phyloP scores from a whole-genome alignment of 2,113 vertebrate species.

The Craseonycteris thonglongyai region DNA sequence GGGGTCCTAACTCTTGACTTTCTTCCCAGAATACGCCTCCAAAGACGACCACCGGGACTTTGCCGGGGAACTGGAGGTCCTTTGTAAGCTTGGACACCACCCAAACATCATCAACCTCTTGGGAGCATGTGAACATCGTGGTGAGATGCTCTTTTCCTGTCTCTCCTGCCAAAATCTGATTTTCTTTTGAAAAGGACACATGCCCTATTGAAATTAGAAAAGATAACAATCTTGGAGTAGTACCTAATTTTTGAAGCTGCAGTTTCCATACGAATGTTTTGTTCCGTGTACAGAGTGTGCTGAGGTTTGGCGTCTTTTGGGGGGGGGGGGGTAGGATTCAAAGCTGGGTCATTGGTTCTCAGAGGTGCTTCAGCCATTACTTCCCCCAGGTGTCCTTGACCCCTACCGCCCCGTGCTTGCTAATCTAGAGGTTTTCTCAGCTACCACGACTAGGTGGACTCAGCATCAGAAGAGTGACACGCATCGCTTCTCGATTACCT shows the following conservation, averaged over 20 bases:
- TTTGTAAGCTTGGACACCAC: slow-evolving; percentile 91
- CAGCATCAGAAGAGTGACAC: background rate
- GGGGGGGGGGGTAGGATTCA: background rate
- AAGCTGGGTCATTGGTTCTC: background rate
- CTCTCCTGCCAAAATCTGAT: background rate
- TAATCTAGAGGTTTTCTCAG: background rate
- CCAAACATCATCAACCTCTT: slow-evolving; percentile 92
- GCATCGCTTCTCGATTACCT: background rate
- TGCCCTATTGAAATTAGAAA: background rate
- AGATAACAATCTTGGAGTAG: background rate
- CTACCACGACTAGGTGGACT: background rate
- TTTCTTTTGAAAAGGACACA: background rate
- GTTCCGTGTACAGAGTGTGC: background rate
- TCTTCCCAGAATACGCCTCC: slow-evolving; percentile 87
- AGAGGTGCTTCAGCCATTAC: background rate
- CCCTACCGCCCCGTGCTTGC: background rate
- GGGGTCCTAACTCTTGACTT: slow-evolving; percentile 21
- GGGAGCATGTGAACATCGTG: slow-evolving; percentile 90
- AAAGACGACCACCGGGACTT: slow-evolving; percentile 92
- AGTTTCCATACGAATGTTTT: background rate
- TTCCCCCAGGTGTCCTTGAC: background rate
- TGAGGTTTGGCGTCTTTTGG: background rate
- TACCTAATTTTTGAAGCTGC: background rate
- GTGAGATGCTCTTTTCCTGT: slow-evolving; percentile 70
- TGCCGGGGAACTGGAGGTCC: slow-evolving; percentile 90